Evolutionary conservation across 2,797 vertebrate species (phyloP).

Genomic region (Calcarius lapponicus): DNA sequence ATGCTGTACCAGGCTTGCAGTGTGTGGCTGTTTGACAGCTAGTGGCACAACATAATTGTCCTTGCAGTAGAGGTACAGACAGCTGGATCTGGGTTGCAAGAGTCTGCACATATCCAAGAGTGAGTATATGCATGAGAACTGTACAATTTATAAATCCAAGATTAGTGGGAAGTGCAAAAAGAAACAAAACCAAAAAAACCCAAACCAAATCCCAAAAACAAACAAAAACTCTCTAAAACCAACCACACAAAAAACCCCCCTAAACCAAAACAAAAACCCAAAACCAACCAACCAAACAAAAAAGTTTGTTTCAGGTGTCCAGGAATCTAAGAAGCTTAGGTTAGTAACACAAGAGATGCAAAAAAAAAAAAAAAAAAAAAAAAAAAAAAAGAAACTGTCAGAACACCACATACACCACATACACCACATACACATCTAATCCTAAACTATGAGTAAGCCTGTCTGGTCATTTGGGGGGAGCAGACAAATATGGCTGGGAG

Average conservation of each 20-base stretch:
- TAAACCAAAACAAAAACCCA: neutral
- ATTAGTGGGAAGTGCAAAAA: neutral
- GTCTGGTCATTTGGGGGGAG: neutral
- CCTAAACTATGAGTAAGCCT: neutral
- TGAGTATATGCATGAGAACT: neutral
- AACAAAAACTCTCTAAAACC: neutral
- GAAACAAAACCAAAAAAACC: neutral
- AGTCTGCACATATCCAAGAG: neutral
- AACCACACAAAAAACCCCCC: too few relatives aligned
- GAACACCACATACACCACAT: accelerated
- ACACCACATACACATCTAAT: accelerated
- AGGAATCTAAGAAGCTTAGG: neutral
- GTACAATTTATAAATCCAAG: neutral
- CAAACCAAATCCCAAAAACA: neutral
- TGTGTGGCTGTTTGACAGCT: neutral
- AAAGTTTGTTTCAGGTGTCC: neutral
- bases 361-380: accelerated
- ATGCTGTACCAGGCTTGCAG: neutral
- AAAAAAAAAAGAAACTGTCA: accelerated
- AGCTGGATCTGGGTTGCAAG: neutral
- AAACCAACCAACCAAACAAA: neutral
- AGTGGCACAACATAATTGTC: neutral
- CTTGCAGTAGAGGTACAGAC: neutral
- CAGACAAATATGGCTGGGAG: neutral
- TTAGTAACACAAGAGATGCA: neutral